phyloP scores from a whole-genome alignment of 1,140 invertebrate genomes.

The Drosophila repletoides region DNA sequence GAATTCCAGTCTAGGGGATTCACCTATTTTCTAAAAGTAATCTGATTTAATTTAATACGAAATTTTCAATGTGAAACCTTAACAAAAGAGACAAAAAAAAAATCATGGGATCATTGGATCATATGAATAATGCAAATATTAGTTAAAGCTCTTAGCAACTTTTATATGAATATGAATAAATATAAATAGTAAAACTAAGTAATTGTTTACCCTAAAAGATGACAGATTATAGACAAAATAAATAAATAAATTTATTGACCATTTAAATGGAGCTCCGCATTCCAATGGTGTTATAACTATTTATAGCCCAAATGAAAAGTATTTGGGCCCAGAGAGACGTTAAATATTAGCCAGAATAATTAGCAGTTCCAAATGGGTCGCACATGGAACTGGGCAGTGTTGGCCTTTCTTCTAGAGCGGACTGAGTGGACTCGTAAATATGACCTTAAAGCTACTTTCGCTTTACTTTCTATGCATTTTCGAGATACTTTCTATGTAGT shows the following conservation, averaged over 20 bases:
- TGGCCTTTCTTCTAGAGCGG: not conserved
- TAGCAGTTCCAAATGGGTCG: conserved; percentile 43
- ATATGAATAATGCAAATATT: conserved; percentile 40
- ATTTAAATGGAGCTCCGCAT: not conserved
- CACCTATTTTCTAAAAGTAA: too few species aligned
- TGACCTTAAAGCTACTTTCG: conserved; percentile 19
- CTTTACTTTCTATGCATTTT: conserved; percentile 53
- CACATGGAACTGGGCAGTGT: not conserved
- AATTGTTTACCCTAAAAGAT: too few species aligned
- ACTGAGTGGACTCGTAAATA: not conserved
- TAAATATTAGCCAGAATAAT: conserved; percentile 38
- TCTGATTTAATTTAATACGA: too few species aligned
- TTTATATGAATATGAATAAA: conserved; percentile 8
- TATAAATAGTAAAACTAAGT: too few species aligned
- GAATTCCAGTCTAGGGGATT: too few species aligned
- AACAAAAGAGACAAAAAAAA: too few species aligned
- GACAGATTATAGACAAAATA: too few species aligned
- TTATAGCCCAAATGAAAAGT: conserved; percentile 4
- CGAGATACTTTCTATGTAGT: conserved; percentile 52
- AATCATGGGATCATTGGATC: too few species aligned
- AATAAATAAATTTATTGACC: not conserved
- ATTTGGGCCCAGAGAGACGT: not conserved
- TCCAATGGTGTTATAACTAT: not conserved
- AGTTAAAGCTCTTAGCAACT: conserved; percentile 19
- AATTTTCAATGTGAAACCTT: too few species aligned